Base-by-base conservation (phyloP, 2,888 invertebrate species). In the Xestia sexstrigata region DNA sequence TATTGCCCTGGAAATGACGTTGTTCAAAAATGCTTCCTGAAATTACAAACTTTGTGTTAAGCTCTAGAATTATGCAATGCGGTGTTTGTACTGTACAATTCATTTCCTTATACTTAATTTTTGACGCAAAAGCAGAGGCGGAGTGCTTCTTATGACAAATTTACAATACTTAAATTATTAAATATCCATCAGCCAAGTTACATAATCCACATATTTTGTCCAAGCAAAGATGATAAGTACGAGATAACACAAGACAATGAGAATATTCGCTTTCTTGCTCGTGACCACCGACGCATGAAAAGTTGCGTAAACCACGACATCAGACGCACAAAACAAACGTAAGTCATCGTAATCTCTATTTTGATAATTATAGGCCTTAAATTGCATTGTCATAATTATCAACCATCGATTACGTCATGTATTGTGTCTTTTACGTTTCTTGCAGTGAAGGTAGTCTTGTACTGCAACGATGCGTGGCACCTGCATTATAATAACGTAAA, bases 251-350 rank as follows among this genome's bases (percentile, higher is more conserved):
- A 79, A 86, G 80, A 84, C 87, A 87, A 89, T 85, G 78, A 82
- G 86, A 78, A 88, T 90, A 90, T 90, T 91, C 91, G 91, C 93
- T 93, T 93, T 93, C 92, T 91, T 89, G 88, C 85, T 89, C 87
- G 88, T 88, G 88, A 85, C 86, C 87, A 89, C 80, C 90, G 89
- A 91, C 89, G 90, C 92, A 91, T 91, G 87, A 89, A 88, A 80
- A 76, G 83, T 92, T 91, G 89, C 91, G 91, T 90, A 91, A 92
- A 90, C 79, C 82, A 82, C 87, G 90, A 89, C 89, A 89, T 89
- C 83, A 80, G 80, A 83, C 82, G 78, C 58, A 82, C 74, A 78
- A 78, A 86, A 79, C 74, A 74, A 82, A 80, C 68, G 76, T 88
- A 86, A 86, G 81, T 85, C 82, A 77, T 81, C 78, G 76, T 83